Conservation (phyloP, 2,888 invertebrate genomes). For the Malthinus seriepunctatus region DNA sequence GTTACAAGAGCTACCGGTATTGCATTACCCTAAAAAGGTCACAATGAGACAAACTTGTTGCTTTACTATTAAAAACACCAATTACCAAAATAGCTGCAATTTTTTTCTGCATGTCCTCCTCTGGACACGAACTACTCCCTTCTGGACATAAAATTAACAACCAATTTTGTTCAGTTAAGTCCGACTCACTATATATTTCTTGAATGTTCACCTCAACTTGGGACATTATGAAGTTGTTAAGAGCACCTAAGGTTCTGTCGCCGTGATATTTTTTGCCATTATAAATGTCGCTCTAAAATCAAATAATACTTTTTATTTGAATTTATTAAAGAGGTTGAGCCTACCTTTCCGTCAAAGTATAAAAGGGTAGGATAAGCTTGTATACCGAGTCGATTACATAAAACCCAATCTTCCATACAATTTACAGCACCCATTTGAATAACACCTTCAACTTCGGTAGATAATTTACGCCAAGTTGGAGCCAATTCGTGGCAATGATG, state of each 20-base stretch:
- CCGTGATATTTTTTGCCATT: conserved; percentile 65
- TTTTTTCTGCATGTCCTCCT: conserved; percentile 62
- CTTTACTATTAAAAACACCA: conserved; percentile 24
- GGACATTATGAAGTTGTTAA: conserved; percentile 68
- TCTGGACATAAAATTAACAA: conserved; percentile 63
- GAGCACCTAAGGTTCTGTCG: conserved; percentile 59
- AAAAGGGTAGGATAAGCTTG: conserved; percentile 76
- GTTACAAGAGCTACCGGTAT: conserved; percentile 58
- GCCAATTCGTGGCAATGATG: conserved; percentile 83
- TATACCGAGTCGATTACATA: conserved; percentile 78
- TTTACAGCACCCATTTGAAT: conserved; percentile 82
- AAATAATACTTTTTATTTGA: conserved; percentile 1
- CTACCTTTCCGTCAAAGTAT: conserved; percentile 60
- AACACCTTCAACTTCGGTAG: conserved; percentile 76
- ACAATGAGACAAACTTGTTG: background rate
- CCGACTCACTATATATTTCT: conserved; percentile 53
- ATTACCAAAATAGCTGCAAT: conserved; percentile 76
- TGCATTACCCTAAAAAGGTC: conserved; percentile 52
- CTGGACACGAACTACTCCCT: conserved; percentile 59
- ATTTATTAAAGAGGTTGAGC: background rate
- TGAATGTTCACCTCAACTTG: conserved; percentile 57
- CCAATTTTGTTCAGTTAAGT: conserved; percentile 54
- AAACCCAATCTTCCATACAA: conserved; percentile 80
- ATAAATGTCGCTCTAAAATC: conserved; percentile 56
- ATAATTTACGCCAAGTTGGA: conserved; percentile 80